Percentiles rank a stretch among this genome's conserved stretches.
Conservation (phyloP, 2,888 invertebrate genomes). For the Chrysolina americana region DNA sequence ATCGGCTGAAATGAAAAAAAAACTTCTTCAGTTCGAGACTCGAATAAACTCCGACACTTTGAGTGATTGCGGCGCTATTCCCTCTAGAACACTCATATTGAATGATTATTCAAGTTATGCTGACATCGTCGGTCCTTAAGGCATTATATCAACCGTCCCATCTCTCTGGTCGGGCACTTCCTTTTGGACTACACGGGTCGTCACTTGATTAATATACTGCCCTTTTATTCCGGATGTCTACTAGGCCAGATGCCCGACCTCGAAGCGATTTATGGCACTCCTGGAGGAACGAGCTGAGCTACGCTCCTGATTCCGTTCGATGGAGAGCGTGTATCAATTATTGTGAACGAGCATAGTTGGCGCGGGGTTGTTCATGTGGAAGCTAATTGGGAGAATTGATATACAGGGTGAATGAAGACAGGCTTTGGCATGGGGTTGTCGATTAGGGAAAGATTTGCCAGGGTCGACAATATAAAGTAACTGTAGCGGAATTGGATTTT, state of each 20-base stretch:
- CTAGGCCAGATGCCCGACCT: conserved; percentile 42
- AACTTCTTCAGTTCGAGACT: not conserved
- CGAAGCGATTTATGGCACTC: conserved; percentile 41
- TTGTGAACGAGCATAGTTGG: too few relatives aligned
- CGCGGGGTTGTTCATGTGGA: too few relatives aligned
- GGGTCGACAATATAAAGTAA: too few relatives aligned
- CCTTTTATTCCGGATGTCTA: conserved; percentile 43
- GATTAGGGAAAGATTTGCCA: too few relatives aligned
- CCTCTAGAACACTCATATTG: conserved; percentile 35
- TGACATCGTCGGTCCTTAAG: conserved; percentile 38
- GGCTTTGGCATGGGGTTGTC: too few relatives aligned
- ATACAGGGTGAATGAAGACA: too few relatives aligned
- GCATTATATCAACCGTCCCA: conserved; percentile 42
- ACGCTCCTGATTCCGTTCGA: not conserved
- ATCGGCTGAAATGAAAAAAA: not conserved
- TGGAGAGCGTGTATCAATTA: not conserved
- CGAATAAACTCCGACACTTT: not conserved
- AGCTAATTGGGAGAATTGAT: too few relatives aligned
- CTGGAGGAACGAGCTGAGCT: conserved; percentile 32
- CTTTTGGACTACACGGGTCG: conserved; percentile 43
- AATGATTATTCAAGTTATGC: conserved; percentile 43
- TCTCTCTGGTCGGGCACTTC: conserved; percentile 42
- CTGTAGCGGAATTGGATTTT: too few relatives aligned
- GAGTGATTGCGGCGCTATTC: not conserved
- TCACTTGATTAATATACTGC: conserved; percentile 47